Evolutionary conservation across 2,797 vertebrate species (phyloP).

Genomic region (Sebastes minor): DNA sequence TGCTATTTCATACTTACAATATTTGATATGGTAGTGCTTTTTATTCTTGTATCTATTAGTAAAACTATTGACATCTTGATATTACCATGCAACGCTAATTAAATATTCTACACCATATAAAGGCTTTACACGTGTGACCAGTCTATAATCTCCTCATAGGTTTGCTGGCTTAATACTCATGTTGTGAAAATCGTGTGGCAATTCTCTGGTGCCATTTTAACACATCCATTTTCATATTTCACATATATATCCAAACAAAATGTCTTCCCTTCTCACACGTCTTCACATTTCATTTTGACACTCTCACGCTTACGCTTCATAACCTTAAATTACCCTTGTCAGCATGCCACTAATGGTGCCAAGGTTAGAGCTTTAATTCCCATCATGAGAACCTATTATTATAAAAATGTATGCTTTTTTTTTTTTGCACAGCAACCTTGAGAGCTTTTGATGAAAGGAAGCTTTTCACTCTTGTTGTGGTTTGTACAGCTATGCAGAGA

Average conservation of each 20-base stretch:
- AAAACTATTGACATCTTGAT: background rate
- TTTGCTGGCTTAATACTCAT: background rate
- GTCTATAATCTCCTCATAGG: background rate
- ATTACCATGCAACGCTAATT: background rate
- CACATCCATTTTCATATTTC: background rate
- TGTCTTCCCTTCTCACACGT: background rate
- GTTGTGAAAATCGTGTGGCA: background rate
- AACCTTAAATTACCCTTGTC: conserved; percentile 8
- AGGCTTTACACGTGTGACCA: background rate
- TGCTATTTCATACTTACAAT: background rate
- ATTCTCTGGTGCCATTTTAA: background rate
- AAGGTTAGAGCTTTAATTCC: conserved; percentile 5
- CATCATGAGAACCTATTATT: background rate
- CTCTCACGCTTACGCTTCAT: background rate
- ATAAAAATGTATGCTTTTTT: conserved; percentile 6
- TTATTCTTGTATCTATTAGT: background rate
- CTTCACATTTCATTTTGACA: background rate
- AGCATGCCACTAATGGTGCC: background rate
- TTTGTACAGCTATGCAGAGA: conserved; percentile 18
- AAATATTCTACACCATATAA: background rate
- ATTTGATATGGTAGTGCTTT: background rate
- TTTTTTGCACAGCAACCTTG: background rate
- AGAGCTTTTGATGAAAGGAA: conserved; percentile 20
- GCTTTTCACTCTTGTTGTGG: conserved; percentile 12
- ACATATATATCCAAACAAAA: background rate